Evolutionary conservation across 2,888 invertebrate species (phyloP).

Genomic region (Scaptomyza flava): DNA sequence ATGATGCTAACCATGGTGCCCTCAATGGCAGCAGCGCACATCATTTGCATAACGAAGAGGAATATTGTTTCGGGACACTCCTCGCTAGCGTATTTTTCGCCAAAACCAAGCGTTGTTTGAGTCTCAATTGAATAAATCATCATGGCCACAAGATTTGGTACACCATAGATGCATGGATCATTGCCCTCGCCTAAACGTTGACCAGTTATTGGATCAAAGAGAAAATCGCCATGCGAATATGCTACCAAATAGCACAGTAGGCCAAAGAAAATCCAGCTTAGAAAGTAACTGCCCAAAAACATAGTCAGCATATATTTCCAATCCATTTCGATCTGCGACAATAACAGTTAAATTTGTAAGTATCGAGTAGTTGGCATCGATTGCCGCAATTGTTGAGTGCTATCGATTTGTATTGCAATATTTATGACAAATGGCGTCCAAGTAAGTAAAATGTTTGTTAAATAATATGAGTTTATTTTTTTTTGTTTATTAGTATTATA

Average conservation of each 20-base stretch:
- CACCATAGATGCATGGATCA: conserved; percentile 86
- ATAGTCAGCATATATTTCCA: conserved; percentile 96
- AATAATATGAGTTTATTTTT: conserved; percentile 45
- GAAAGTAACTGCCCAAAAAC: conserved; percentile 93
- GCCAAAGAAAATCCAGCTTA: conserved; percentile 92
- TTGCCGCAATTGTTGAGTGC: conserved; percentile 1
- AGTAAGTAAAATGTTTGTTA: conserved; percentile 41
- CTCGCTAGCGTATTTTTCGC: conserved; percentile 91
- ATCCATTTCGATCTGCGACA: conserved; percentile 87
- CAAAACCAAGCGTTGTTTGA: conserved; percentile 94
- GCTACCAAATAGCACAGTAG: conserved; percentile 91
- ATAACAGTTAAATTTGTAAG: conserved; percentile 7
- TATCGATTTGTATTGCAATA: conserved; percentile 14
- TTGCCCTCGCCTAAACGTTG: conserved; percentile 84
- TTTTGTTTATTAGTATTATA: conserved; percentile 16
- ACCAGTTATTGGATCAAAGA: conserved; percentile 85
- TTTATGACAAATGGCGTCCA: neutral
- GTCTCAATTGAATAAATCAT: conserved; percentile 95
- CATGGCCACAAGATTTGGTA: conserved; percentile 87
- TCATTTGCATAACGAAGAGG: conserved; percentile 92
- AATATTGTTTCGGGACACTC: conserved; percentile 91
- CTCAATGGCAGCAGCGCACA: conserved; percentile 87
- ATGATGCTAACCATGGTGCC: conserved; percentile 87
- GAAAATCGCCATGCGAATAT: conserved; percentile 91
- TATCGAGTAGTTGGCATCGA: neutral